Evolutionary conservation across 2,888 invertebrate genomes (phyloP).

Genomic region (Diabrotica balteata): DNA sequence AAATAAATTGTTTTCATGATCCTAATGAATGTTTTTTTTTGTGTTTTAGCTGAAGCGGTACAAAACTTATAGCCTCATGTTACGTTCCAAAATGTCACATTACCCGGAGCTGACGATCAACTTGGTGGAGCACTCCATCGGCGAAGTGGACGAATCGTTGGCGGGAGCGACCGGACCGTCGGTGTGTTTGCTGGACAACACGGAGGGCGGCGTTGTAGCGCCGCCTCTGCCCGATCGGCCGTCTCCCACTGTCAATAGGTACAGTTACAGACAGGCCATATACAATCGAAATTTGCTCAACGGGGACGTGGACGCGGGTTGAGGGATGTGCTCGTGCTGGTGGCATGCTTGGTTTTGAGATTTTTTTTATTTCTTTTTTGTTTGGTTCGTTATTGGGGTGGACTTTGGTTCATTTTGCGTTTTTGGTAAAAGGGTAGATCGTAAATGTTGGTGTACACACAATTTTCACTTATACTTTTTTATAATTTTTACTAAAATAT

Average conservation of each 20-base stretch:
- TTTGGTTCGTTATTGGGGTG: conserved; percentile 5
- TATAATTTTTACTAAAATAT: too few species aligned
- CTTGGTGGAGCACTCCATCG: conserved; percentile 66
- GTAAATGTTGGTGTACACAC: conserved; percentile 19
- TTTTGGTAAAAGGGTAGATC: conserved; percentile 15
- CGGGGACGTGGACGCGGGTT: conserved; percentile 68
- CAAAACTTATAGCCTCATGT: conserved; percentile 80
- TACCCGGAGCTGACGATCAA: conserved; percentile 65
- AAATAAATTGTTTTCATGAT: neutral
- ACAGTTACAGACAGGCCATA: conserved; percentile 68
- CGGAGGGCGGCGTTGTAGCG: conserved; percentile 60
- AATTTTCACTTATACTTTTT: too few species aligned
- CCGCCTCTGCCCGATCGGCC: conserved; percentile 68
- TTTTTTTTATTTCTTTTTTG: conserved; percentile 5
- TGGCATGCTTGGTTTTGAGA: conserved; percentile 47
- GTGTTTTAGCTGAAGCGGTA: conserved; percentile 78
- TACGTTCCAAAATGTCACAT: conserved; percentile 72
- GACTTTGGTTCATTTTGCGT: neutral
- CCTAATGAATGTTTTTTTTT: conserved; percentile 1
- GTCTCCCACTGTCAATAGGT: conserved; percentile 67
- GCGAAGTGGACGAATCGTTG: conserved; percentile 64
- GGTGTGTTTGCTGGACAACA: conserved; percentile 42
- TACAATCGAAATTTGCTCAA: conserved; percentile 62
- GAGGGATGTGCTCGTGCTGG: conserved; percentile 76
- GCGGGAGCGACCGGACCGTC: conserved; percentile 30